Evolutionary conservation across 2,888 invertebrate species (phyloP).

Genomic region (Tridacna gigas): DNA sequence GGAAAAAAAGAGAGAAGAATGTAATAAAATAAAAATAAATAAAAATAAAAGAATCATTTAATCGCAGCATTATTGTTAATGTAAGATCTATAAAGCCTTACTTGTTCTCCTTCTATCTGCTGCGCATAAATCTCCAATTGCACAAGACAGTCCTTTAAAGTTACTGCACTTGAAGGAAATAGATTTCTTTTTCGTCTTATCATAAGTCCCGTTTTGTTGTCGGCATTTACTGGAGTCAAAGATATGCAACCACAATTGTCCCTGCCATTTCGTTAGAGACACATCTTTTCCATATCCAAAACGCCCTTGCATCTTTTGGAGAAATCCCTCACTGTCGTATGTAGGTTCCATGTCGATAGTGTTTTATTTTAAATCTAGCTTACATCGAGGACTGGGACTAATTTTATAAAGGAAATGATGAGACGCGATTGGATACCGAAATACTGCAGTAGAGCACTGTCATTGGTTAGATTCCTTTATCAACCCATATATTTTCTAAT

Average conservation of each 20-base stretch:
- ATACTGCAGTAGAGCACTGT: too few relatives aligned
- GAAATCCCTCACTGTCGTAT: slow-evolving; percentile 37
- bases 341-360: slow-evolving; percentile 21
- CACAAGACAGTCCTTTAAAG: slow-evolving; percentile 13
- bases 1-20: background rate
- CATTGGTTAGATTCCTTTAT: too few relatives aligned
- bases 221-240: slow-evolving; percentile 25
- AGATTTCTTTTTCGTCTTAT: slow-evolving; percentile 22
- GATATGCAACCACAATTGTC: slow-evolving; percentile 18
- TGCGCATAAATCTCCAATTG: slow-evolving; percentile 7
- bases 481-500: too few relatives aligned
- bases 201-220: slow-evolving; percentile 17
- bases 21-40: background rate
- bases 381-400: too few relatives aligned
- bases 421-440: too few relatives aligned
- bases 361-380: too few relatives aligned
- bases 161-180: slow-evolving; percentile 23
- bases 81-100: background rate
- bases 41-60: slow-evolving; percentile 1
- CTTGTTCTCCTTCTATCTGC: slow-evolving; percentile 29
- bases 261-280: slow-evolving; percentile 26
- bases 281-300: slow-evolving; percentile 37
- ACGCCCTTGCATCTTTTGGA: slow-evolving; percentile 19
- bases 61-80: background rate
- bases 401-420: too few relatives aligned